Evolutionary conservation across 2,888 invertebrate genomes (phyloP), one percentile per base, ranked within the genome.

Genomic region (Pomacea canaliculata): DNA sequence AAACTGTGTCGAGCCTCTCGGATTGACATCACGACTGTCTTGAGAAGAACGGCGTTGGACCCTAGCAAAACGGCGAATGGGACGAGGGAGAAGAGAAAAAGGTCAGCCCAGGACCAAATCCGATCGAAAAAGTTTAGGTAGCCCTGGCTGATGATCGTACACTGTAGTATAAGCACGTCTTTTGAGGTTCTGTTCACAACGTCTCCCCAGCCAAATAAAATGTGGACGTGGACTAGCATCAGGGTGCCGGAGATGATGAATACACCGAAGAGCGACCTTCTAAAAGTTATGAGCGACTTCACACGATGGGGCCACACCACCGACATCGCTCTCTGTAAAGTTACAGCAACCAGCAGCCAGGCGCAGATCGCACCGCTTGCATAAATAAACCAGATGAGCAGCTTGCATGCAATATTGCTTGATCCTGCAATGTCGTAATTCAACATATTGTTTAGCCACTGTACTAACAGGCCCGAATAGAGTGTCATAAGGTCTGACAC

Each of bases 261-360:
- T 19, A 68, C 16, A n/a, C 5, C 7, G 46, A 46, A 10, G 37
- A 48, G 37, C 1, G 68, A 68, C 12, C 16, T 13, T 46, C 68
- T n/a, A 19, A 37, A 19, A 10, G 68, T 68, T 13, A 19, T 46
- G 46, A 68, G 10, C 27, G 37, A 13, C 10, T 59, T 49, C n/a
- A 78, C 76, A 7, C 59, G 51, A 66, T 73, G 76, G 1, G 78
- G 78, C 70, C 59, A 70, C 7, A 70, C 62, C 1, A 76, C 70
- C 13, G 76, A 66, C 13, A 76, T 19, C 37, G 76, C 66, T 0
- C 78, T 63, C 67, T 78, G 76, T 5, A 67, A 59, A 18, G 78
- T 78, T 60, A 78, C 70, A 18, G 73, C 73, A 48, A 78, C 78
- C n/a, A 78, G 66, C 10, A 73, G 70, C 78, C 78, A 78, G 9